Base-by-base conservation (phyloP, 2,113 vertebrate species). In the Hippocampus comes region DNA sequence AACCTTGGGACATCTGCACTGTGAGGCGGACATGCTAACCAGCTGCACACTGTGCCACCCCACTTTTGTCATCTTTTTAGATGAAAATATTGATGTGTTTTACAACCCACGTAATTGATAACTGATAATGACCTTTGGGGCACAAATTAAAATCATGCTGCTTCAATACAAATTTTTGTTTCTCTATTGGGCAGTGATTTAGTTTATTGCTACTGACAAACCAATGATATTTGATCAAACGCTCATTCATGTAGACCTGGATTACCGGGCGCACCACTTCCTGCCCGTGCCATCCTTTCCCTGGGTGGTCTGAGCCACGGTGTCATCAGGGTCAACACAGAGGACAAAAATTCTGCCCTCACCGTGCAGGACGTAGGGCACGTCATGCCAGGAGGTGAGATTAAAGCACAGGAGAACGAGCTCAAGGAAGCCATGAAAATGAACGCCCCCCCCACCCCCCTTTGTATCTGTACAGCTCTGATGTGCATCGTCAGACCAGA, bases 291-390 rank as follows among this genome's bases (percentile, higher is more conserved):
- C 63, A 93, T 98, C 77, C 94, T 99, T 63, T 98, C 97, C 72
- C 93, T 99, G 94, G 93, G 94, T 0, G 97, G 97, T 21, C 90
- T 99, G 86, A 99, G 97, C 67, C 95, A 96, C 0, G 94, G 96
- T 0, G 97, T 99, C 23, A 99, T 99, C 67, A 92, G 97, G 43
- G 96, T 99, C 86, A 99, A 98, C 88, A 99, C 97, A 0, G 97
- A 99, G 80, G 97, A 98, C 80, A 98, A 98, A 88, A 99, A 99
- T 83, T 98, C 97, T 0, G 96, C 97, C 63, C 93, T 99, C 59
- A 99, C 97, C 0, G 97, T 98, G 18, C 97, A 99, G 89, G 97
- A 98, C 2, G 97, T 98, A 20, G 97, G 97, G 0, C 96, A 99
- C 0, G 95, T 98, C 67, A 99, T 99, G 97, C 97, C 97, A 41